Conservation (phyloP, 2,888 invertebrate species). For the Diaperis boleti region DNA sequence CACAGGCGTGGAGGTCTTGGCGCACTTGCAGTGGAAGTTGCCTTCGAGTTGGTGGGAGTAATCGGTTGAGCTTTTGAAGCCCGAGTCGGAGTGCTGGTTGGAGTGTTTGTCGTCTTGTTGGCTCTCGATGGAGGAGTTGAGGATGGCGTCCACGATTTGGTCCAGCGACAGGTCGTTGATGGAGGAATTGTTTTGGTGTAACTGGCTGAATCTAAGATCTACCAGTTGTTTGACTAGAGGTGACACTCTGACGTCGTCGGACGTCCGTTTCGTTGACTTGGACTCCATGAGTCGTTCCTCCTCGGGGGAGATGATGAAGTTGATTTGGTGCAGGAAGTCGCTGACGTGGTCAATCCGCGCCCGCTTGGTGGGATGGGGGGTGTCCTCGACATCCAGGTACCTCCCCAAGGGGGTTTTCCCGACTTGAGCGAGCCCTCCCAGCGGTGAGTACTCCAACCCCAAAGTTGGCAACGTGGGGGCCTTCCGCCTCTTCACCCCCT, state of each 20-base stretch:
- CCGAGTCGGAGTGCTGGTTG: constrained; percentile 62
- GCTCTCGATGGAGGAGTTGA: constrained; percentile 71
- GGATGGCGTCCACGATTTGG: constrained; percentile 73
- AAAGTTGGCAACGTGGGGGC: constrained; percentile 69
- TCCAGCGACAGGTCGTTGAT: constrained; percentile 71
- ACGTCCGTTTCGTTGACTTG: constrained; percentile 1
- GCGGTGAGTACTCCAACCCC: constrained; percentile 71
- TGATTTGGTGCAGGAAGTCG: constrained; percentile 61
- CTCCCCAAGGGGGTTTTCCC: constrained; percentile 60
- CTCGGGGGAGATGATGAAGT: constrained; percentile 57
- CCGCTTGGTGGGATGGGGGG: constrained; percentile 15
- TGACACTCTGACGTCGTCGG: constrained; percentile 66
- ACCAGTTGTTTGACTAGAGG: constrained; percentile 73
- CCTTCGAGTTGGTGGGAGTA: constrained; percentile 57
- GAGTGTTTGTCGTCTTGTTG: constrained; percentile 51
- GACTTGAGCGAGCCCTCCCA: constrained; percentile 68
- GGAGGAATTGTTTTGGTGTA: constrained; percentile 65
- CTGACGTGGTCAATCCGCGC: constrained; percentile 64
- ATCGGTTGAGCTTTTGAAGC: constrained; percentile 61
- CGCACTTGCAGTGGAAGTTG: constrained; percentile 59
- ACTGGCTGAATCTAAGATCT: constrained; percentile 71
- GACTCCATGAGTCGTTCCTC: constrained; percentile 41
- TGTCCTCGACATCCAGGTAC: constrained; percentile 53
- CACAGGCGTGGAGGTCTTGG: constrained; percentile 29
- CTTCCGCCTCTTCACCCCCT: constrained; percentile 47